Evolutionary conservation across 2,113 vertebrate species (phyloP).

Genomic region (Labeo rohita): DNA sequence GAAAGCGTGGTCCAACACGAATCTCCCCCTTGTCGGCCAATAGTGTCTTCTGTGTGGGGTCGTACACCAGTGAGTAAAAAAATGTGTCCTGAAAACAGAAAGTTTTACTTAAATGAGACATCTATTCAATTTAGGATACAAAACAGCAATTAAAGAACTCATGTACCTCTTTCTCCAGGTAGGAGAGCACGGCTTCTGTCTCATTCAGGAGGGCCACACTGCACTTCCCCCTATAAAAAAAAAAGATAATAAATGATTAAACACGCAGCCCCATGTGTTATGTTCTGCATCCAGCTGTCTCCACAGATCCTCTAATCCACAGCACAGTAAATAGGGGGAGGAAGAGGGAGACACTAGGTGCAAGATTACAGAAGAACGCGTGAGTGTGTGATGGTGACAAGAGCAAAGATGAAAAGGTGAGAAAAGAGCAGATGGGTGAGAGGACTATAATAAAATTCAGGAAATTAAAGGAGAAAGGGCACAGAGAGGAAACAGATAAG

Average conservation of each 20-base stretch:
- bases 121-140: background rate
- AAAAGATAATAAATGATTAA: constrained; percentile 25
- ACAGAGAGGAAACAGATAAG: constrained; percentile 34
- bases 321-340: background rate
- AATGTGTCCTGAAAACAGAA: constrained; percentile 85
- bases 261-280: constrained; percentile 8
- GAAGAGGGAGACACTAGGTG: constrained; percentile 44
- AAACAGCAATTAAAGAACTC: constrained; percentile 8
- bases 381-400: constrained; percentile 39
- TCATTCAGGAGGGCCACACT: constrained; percentile 95
- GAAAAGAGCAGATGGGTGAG: constrained; percentile 24
- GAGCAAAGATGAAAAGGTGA: constrained; percentile 54
- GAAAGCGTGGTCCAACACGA: constrained; percentile 94
- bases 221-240: constrained; percentile 88
- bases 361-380: constrained; percentile 40
- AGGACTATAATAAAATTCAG: constrained; percentile 24
- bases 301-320: constrained; percentile 6
- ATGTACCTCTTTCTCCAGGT: constrained; percentile 95
- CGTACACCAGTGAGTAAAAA: constrained; percentile 97
- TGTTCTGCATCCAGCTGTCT: constrained; percentile 15
- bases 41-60: constrained; percentile 94
- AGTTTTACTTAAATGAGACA: background rate
- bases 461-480: constrained; percentile 27
- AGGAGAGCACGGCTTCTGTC: constrained; percentile 92
- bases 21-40: constrained; percentile 98